phyloP scores from a whole-genome alignment of 2,113 vertebrate genomes.

The Numenius arquata region DNA sequence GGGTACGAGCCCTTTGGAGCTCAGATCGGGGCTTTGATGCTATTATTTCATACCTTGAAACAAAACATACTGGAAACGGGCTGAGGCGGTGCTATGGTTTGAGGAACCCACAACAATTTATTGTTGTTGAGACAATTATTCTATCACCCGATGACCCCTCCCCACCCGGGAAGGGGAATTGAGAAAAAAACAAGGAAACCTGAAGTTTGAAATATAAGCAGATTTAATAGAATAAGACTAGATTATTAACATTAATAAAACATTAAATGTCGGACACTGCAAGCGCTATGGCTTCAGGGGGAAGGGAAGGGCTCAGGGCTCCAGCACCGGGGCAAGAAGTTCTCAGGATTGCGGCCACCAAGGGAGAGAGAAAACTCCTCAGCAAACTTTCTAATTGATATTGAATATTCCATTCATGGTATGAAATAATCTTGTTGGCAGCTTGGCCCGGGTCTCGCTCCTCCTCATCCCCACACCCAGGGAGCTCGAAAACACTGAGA shows the following conservation, averaged over 20 bases:
- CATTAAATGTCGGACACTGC: background rate
- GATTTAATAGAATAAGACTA: background rate
- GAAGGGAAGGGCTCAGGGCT: background rate
- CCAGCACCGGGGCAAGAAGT: background rate
- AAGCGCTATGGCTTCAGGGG: background rate
- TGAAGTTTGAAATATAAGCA: background rate
- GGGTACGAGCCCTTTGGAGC: rapidly evolving
- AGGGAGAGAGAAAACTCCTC: background rate
- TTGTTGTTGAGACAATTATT: background rate
- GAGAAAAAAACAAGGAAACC: background rate
- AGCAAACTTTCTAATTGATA: background rate
- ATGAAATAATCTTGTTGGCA: background rate
- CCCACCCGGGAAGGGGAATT: background rate
- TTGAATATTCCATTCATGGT: background rate
- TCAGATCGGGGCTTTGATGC: background rate
- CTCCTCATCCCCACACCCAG: background rate
- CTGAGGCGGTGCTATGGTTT: background rate
- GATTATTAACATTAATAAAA: background rate
- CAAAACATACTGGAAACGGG: background rate
- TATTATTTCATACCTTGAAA: background rate
- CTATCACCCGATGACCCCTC: background rate
- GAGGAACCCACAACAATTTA: background rate
- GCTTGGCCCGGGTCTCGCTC: background rate
- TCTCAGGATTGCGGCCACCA: background rate
- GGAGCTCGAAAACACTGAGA: background rate